Evolutionary conservation across 2,113 vertebrate genomes (phyloP), one percentile per base, ranked within the genome.

Genomic region (Zosterops hypoxanthus): DNA sequence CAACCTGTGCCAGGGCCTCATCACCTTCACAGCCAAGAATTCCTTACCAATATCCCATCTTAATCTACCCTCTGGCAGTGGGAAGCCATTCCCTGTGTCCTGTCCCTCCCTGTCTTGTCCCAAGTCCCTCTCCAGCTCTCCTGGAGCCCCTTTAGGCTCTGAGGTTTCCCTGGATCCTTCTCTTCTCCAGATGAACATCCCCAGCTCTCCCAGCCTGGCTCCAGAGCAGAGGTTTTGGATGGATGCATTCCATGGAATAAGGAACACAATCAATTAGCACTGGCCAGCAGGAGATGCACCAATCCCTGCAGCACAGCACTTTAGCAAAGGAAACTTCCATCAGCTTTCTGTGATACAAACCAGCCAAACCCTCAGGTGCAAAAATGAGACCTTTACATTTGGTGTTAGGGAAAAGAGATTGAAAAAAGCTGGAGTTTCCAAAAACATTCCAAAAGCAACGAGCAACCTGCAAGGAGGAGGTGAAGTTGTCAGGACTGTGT

Each of bases 21-120:
- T 5, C 52, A 39, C 23, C 9, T 15, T 73, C 33, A 1, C 15
- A 59, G 15, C 0, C 0, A 50, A 0, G 0, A 36, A 53, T 75
- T 60, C 13, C 23, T 60, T 21, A 28, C 39, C 53, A 60, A 6
- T 24, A 9, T 68, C 24, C 39, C 78, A 68, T 8, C 33, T 39
- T 39, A 39, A 39, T 39, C 60, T 75, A 23, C n/a, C 46, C 39
- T 82, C 28, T 75, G 46, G 19, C 61, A 46, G 2, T 60, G 8
- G 2, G 39, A n/a, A 82, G 15, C 61, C 69, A 46, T 75, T 75
- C 78, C 24, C 53, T 29, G 18, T n/a, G 33, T 53, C 11, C 36
- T 68, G 46, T 60, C n/a, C 39, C 20, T 68, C 24, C 24, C 53
- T 5, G 0, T 28, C 39, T 46, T 68, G 13, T 60, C 39, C 61